These are phyloP conservation scores for Adelphocoris suturalis DNA, from an alignment of 2,888 invertebrate genomes.

Conservation along the genomic window DNA sequence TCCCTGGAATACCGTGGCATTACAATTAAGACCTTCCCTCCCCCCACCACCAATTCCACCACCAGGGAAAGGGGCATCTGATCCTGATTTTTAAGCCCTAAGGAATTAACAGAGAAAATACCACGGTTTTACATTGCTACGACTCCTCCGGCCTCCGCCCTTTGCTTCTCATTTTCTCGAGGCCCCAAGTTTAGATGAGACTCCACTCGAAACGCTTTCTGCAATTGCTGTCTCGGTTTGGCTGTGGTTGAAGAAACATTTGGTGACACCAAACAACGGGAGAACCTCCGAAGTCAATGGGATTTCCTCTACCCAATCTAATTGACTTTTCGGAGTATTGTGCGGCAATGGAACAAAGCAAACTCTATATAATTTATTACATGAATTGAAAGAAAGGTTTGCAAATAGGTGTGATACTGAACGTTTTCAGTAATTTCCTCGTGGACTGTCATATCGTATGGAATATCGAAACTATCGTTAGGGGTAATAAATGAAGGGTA, in stretches of 20 bases:
- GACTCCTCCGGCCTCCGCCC: neutral
- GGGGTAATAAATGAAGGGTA: no score
- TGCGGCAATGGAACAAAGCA: no score
- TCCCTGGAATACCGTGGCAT: constrained; percentile 62
- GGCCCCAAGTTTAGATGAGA: neutral
- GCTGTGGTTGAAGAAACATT: neutral
- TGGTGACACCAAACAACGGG: neutral
- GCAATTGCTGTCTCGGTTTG: neutral
- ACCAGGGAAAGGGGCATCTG: constrained; percentile 33
- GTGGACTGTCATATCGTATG: no score
- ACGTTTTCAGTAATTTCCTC: no score
- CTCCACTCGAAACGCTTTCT: neutral
- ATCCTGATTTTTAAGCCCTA: constrained; percentile 61
- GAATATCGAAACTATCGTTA: no score
- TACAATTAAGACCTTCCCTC: constrained; percentile 70
- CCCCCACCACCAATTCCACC: neutral
- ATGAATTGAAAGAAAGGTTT: no score
- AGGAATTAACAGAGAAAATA: constrained; percentile 66
- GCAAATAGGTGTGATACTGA: no score
- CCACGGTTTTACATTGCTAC: constrained; percentile 61
- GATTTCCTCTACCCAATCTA: no score
- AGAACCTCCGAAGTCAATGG: neutral
- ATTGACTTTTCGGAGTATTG: no score
- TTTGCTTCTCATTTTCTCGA: neutral
- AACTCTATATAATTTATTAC: no score